Conservation (phyloP, 2,113 vertebrate genomes). For the Rhabdornis inornatus region DNA sequence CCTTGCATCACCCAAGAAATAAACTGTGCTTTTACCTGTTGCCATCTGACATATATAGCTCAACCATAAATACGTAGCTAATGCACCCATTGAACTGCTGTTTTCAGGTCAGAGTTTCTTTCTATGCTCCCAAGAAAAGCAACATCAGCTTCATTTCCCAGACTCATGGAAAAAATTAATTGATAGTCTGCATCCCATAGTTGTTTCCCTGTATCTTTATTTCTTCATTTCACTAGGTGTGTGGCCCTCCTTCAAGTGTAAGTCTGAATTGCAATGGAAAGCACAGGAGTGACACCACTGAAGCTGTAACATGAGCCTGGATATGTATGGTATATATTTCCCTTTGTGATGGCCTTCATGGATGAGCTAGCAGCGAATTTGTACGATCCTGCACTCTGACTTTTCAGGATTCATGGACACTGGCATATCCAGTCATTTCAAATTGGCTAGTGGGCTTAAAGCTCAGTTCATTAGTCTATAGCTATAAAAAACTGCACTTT, state of each 20-base stretch:
- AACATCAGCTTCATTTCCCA: not conserved
- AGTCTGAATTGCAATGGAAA: not conserved
- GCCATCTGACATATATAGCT: not conserved
- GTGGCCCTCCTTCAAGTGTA: not conserved
- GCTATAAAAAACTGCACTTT: not conserved
- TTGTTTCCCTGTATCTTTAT: not conserved
- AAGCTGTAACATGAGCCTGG: not conserved
- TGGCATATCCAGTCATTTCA: not conserved
- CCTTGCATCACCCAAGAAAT: not conserved
- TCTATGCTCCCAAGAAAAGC: not conserved
- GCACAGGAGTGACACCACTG: not conserved
- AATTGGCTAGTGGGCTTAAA: not conserved
- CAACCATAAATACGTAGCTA: not conserved
- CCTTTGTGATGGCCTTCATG: not conserved
- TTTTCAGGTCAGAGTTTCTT: not conserved
- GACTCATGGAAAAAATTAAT: not conserved
- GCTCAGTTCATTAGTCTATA: not conserved
- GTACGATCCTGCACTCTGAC: fast-evolving
- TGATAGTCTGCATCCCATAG: no score
- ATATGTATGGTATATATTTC: fast-evolving
- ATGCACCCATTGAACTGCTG: not conserved
- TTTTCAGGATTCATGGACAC: not conserved
- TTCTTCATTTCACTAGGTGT: not conserved
- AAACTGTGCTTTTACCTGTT: not conserved
- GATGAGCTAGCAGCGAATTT: not conserved